Conservation (phyloP, 2,888 invertebrate genomes). For the Hoplodrina blanda region DNA sequence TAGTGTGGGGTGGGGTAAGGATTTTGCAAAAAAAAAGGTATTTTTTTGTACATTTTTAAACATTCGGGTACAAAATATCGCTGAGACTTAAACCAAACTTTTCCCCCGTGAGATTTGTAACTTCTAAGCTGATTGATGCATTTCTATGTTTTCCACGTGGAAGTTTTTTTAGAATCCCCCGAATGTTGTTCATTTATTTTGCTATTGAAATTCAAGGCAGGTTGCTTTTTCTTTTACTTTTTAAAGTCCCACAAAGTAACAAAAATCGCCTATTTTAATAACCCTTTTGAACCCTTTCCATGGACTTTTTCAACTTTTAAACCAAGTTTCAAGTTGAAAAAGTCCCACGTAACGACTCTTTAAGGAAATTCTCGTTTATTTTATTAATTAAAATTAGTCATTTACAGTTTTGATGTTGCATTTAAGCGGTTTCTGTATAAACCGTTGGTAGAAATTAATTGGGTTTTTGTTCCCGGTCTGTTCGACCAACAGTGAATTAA, state of each 20-base stretch:
- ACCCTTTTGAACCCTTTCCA: constrained; percentile 57
- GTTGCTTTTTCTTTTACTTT: constrained; percentile 49
- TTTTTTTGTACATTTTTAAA: not conserved
- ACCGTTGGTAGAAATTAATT: constrained; percentile 73
- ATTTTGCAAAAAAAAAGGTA: too few species aligned
- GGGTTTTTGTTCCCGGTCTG: constrained; percentile 70
- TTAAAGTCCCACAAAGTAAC: constrained; percentile 48
- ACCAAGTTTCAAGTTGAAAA: constrained; percentile 55
- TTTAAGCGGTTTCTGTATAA: constrained; percentile 64
- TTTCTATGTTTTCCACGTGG: constrained; percentile 48
- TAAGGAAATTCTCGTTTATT: constrained; percentile 53
- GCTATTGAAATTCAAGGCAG: constrained; percentile 36
- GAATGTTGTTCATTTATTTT: constrained; percentile 25
- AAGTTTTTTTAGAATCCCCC: constrained; percentile 28
- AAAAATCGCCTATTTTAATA: constrained; percentile 61
- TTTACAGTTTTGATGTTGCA: constrained; percentile 63
- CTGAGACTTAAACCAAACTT: not conserved
- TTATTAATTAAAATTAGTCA: constrained; percentile 65
- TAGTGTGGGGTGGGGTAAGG: too few species aligned
- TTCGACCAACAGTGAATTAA: constrained; percentile 60
- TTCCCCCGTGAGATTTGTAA: constrained; percentile 9
- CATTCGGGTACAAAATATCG: not conserved
- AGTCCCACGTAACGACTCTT: constrained; percentile 47
- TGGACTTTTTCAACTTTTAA: constrained; percentile 56
- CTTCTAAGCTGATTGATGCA: constrained; percentile 41